Evolutionary conservation across 2,888 invertebrate genomes (phyloP), one percentile per base, ranked within the genome.

Genomic region (Tridacna gigas): DNA sequence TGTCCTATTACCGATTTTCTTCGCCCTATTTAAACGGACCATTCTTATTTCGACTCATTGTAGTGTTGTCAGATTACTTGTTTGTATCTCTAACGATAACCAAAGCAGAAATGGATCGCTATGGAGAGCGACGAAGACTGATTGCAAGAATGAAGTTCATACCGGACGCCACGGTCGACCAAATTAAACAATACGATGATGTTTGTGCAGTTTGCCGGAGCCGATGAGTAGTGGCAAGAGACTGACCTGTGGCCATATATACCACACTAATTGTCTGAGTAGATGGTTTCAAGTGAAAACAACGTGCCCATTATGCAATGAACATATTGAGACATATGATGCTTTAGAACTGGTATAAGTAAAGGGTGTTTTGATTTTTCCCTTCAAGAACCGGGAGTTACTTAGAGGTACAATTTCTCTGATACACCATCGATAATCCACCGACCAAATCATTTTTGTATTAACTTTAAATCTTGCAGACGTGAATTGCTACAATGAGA

Each of bases 281-380:
- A 25, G 28, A 26, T 65, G 65, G 65, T 65, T 65, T 28, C 65
- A 65, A 11, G 11, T 26, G 15, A 65, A 65, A 65, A 65, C 65
- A 65, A 65, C 65, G 28, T 65, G 65, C 25, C 65, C 65, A 11
- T 28, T 65, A 15, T 65, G 65, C 28, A 65, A 65, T 26, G 26
- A 25, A 26, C 20, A 20, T 9, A n/a, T 56, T 56, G 56, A 56
- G n/a, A 20, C 9, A 2, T 18, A 20, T n/a, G 56, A 56, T 56
- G 56, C 18, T 20, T 56, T 20, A n/a, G n/a, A 56, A 5, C 56
- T 18, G 4, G 56, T 56, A 18, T 56, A 20, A 56, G 9, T 56
- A 20, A 20, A 18, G 18, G 18, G 18, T 56, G 18, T 56, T 56
- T 56, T 56, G 2, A 20, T 56, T 56, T 56, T 56, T 56, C 1